Percentiles rank a stretch among this genome's conserved stretches.
Conservation (phyloP, 53 echinoderm and acorn worm genomes). For the Echinometra lucunter region DNA sequence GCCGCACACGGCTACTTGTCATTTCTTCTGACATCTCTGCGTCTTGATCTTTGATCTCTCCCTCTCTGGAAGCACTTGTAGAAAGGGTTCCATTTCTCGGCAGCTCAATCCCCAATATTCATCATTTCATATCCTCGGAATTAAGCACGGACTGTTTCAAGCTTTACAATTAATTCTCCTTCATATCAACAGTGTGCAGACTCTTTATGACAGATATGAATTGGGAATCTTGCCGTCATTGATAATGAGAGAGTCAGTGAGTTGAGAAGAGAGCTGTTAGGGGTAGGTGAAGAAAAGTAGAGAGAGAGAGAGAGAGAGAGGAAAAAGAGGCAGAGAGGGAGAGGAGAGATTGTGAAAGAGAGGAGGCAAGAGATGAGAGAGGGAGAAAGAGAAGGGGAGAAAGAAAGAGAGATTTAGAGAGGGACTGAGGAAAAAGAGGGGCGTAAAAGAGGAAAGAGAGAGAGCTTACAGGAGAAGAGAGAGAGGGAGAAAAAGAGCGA, state of each 20-base stretch:
- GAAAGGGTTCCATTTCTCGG: conserved; percentile 38
- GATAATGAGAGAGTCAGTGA: neutral
- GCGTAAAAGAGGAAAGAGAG: too few species aligned
- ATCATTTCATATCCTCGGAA: conserved; percentile 38
- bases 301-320: neutral
- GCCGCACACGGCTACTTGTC: neutral
- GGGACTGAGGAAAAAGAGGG: neutral
- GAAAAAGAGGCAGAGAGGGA: too few species aligned
- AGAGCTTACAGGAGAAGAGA: neutral
- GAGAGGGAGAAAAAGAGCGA: neutral
- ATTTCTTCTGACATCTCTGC: conserved; percentile 38
- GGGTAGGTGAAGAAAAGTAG: neutral
- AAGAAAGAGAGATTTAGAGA: neutral
- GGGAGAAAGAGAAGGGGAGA: neutral
- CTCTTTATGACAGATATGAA: conserved; percentile 14
- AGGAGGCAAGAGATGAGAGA: too few species aligned
- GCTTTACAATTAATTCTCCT: neutral
- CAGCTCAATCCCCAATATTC: conserved; percentile 22
- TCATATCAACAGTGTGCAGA: neutral
- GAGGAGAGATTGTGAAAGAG: neutral
- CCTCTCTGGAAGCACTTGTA: conserved; percentile 44
- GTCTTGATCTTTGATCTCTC: conserved; percentile 49
- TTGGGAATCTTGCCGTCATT: neutral
- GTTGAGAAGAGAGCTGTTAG: neutral
- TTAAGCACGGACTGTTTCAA: conserved; percentile 13